phyloP scores from a whole-genome alignment of 2,797 vertebrate genomes.

The Glyptemys insculpta region DNA sequence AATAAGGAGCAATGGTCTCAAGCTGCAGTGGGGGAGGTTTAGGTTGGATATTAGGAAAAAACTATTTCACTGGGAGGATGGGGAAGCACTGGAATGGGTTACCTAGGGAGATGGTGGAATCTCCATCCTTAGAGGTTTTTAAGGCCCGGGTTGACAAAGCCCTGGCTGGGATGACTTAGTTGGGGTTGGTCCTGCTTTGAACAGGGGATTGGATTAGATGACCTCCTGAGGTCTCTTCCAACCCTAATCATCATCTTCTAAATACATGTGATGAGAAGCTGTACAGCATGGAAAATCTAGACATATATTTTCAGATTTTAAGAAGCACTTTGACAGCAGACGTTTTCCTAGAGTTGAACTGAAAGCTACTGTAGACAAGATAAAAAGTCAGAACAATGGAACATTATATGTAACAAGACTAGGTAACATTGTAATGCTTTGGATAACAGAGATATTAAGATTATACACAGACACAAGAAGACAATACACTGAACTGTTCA shows the following conservation, averaged over 20 bases:
- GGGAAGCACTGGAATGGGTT: too few relatives aligned
- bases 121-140: too few relatives aligned
- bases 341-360: not conserved
- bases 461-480: not conserved
- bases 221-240: too few relatives aligned
- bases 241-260: not conserved
- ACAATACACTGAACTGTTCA: not conserved
- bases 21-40: too few relatives aligned
- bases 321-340: not conserved
- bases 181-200: too few relatives aligned
- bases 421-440: fast-evolving
- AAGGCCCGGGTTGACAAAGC: too few relatives aligned
- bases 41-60: too few relatives aligned
- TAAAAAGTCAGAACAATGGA: not conserved
- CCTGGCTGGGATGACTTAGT: too few relatives aligned
- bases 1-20: too few relatives aligned
- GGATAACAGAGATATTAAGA: not conserved
- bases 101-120: too few relatives aligned
- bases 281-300: conserved; percentile 22
- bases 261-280: not conserved
- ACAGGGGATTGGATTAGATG: too few relatives aligned
- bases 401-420: not conserved
- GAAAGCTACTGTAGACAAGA: not conserved
- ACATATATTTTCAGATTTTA: not conserved
- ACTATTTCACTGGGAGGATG: too few relatives aligned